Evolutionary conservation across 2,797 vertebrate genomes (phyloP), one percentile per base, ranked within the genome.

Genomic region (Cyprinodon diabolis): DNA sequence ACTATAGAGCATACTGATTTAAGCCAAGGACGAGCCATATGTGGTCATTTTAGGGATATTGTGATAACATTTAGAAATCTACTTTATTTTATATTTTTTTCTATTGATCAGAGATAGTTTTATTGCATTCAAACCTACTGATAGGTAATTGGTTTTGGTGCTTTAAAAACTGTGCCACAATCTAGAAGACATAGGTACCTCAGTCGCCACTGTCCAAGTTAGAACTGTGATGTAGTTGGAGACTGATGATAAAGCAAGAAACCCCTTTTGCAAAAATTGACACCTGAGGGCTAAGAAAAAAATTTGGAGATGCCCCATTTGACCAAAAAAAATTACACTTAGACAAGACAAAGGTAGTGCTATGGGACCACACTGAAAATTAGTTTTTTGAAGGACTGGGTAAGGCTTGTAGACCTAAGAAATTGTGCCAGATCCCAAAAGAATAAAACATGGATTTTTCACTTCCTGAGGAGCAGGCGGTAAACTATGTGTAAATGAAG

Each of bases 11-110:
- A 60, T 43, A 4, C 6, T 54, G 66, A 69, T 14, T 19, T 58
- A 58, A 76, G 25, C 0, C 1, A 21, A 62, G 14, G 1, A 17
- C 30, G 30, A 62, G 40, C 72, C 52, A 8, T 69, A 17, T 11
- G 25, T 68, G 74, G 71, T 84, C 3, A 10, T 54, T 55, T 74
- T 2, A 65, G 51, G 71, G 78, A 83, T 66, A 83, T 66, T 35
- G 6, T 19, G 10, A 60, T 9, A 75, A 76, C 52, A 71, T 73
- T 30, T 30, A 30, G 30, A 30, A 30, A 30, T 30, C 30, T 30
- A 30, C 30, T 30, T 30, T 30, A 30, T 52, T 68, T 23, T 57
- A 6, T 23, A 60, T 19, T 43, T 68, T n/a, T 54, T 48, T 17
- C 54, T 48, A 49, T 47, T 48, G 25, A 48, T 54, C 4, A 8